Evolutionary conservation across 2,888 invertebrate genomes (phyloP).

Genomic region (Rhagonycha lutea): DNA sequence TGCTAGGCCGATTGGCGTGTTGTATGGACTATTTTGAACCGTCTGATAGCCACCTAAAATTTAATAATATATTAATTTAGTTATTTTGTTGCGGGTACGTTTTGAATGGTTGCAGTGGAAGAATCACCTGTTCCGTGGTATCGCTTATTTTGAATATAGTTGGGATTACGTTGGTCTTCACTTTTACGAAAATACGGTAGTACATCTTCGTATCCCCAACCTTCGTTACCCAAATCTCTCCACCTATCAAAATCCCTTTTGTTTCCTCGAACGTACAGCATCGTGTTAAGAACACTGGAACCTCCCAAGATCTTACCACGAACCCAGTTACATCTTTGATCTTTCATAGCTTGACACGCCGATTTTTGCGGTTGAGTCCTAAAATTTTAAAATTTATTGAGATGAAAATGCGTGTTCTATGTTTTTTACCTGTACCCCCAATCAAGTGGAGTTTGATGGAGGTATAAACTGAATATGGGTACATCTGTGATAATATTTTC

Average conservation of each 20-base stretch:
- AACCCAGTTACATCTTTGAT: conserved; percentile 85
- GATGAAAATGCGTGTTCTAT: not conserved
- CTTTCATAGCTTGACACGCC: conserved; percentile 86
- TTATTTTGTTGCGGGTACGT: conserved; percentile 26
- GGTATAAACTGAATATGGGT: conserved; percentile 79
- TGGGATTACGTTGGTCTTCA: conserved; percentile 86
- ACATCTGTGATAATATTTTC: conserved; percentile 88
- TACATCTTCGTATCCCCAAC: conserved; percentile 85
- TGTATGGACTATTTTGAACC: conserved; percentile 77
- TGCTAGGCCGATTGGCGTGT: conserved; percentile 82
- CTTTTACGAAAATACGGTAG: conserved; percentile 86
- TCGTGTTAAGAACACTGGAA: conserved; percentile 85
- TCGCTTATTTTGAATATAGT: conserved; percentile 72
- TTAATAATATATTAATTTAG: not conserved
- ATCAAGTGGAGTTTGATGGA: conserved; percentile 88
- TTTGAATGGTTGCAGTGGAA: not conserved
- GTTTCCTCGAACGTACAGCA: conserved; percentile 91
- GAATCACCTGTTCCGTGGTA: conserved; percentile 72
- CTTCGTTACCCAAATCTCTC: conserved; percentile 82
- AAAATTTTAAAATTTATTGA: conserved; percentile 41
- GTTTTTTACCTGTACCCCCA: conserved; percentile 81
- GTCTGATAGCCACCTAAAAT: conserved; percentile 74
- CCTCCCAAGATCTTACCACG: conserved; percentile 89
- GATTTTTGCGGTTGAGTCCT: conserved; percentile 82
- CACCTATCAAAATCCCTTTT: conserved; percentile 85